Conservation (phyloP, 2,113 vertebrate species). For the Baryphthengus martii region DNA sequence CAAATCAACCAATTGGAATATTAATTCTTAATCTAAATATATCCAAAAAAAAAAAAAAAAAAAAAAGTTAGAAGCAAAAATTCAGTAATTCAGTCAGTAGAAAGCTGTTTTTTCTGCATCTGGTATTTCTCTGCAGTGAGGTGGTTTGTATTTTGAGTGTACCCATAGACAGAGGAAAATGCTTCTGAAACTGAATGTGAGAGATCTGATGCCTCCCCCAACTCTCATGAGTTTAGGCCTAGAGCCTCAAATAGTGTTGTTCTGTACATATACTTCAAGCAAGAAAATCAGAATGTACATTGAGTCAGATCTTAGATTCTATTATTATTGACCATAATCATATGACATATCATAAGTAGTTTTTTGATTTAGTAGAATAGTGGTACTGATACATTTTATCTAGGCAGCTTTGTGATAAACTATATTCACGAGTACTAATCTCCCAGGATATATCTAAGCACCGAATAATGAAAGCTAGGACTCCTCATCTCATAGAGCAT, state of each 20-base stretch:
- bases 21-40: constrained; percentile 64
- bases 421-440: constrained; percentile 10
- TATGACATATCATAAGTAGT: constrained; percentile 16
- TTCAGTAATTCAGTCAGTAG: constrained; percentile 50
- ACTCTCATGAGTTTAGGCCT: not conserved
- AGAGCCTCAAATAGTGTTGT: not conserved
- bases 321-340: constrained; percentile 18
- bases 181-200: not conserved
- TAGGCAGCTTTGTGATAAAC: constrained; percentile 61
- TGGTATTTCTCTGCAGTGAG: not conserved
- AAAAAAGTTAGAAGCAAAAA: constrained; percentile 49
- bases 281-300: not conserved
- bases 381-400: constrained; percentile 34
- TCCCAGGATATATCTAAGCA: constrained; percentile 58
- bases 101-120: not conserved
- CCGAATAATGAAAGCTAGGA: constrained; percentile 75
- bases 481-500: constrained; percentile 63
- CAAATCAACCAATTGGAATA: constrained; percentile 66
- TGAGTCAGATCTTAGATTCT: not conserved
- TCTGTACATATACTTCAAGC: not conserved
- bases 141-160: not conserved
- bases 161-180: not conserved
- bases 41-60: not conserved
- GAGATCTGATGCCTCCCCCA: not conserved
- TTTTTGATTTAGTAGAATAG: not conserved